Evolutionary conservation across 2,797 vertebrate genomes (phyloP).

Genomic region (Amblyopsis hoosieri): DNA sequence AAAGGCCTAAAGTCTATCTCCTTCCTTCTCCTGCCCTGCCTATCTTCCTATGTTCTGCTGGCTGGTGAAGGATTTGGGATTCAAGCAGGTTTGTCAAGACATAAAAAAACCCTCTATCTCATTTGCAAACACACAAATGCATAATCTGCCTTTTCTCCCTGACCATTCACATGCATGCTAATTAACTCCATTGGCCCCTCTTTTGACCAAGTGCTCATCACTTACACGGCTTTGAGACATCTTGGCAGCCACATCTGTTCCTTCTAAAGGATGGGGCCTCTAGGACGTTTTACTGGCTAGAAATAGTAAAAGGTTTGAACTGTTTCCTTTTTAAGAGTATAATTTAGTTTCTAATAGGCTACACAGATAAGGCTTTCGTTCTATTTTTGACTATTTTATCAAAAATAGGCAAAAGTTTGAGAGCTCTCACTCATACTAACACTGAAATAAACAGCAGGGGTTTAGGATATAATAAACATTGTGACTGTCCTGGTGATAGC

Average conservation of each 20-base stretch:
- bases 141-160: conserved; percentile 77
- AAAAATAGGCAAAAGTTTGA: too few relatives aligned
- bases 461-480: too few relatives aligned
- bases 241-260: conserved; percentile 42
- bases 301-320: neutral
- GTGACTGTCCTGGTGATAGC: neutral
- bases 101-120: conserved; percentile 70
- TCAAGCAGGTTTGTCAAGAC: conserved; percentile 69
- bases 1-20: conserved; percentile 66
- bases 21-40: conserved; percentile 44
- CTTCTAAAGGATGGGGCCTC: conserved; percentile 39
- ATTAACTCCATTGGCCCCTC: conserved; percentile 62
- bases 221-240: conserved; percentile 56
- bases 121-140: conserved; percentile 81
- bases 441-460: too few relatives aligned
- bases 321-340: too few relatives aligned
- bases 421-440: too few relatives aligned
- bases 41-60: conserved; percentile 48
- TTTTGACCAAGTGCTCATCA: conserved; percentile 53
- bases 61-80: conserved; percentile 67
- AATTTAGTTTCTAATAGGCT: too few relatives aligned
- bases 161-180: conserved; percentile 74
- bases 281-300: conserved; percentile 25
- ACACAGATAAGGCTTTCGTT: too few relatives aligned
- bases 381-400: too few relatives aligned